phyloP scores from a whole-genome alignment of 2,113 vertebrate species.

The Turdus rufiventris region DNA sequence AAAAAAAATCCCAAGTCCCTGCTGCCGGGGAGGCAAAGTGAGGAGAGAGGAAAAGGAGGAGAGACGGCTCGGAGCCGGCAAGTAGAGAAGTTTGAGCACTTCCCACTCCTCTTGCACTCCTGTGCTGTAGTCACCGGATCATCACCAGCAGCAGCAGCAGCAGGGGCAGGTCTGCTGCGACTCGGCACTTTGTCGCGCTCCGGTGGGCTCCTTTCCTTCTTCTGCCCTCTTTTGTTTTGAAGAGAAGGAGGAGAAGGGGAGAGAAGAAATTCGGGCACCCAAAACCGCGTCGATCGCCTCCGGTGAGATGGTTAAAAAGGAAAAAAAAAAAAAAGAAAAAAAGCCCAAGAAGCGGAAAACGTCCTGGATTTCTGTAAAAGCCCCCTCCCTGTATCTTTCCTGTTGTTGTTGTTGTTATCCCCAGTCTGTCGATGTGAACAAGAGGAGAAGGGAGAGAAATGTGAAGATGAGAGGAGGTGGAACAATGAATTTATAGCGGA shows the following conservation, averaged over 20 bases:
- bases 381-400: slow-evolving; percentile 31
- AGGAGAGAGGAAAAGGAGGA: slow-evolving; percentile 2
- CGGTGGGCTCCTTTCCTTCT: slow-evolving; percentile 32
- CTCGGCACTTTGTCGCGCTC: slow-evolving; percentile 28
- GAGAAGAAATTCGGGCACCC: slow-evolving; percentile 47
- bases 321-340: neutral
- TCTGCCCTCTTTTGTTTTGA: slow-evolving; percentile 45
- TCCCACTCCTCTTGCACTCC: slow-evolving; percentile 37
- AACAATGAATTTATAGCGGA: slow-evolving; percentile 88
- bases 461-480: slow-evolving; percentile 83
- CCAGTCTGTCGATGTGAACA: slow-evolving; percentile 76
- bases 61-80: slow-evolving; percentile 26
- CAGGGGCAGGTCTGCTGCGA: slow-evolving; percentile 6
- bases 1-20: neutral
- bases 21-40: neutral
- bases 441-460: slow-evolving; percentile 74
- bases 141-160: neutral
- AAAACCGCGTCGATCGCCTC: slow-evolving; percentile 13
- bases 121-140: slow-evolving; percentile 8
- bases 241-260: slow-evolving; percentile 34
- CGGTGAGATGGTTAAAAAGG: slow-evolving; percentile 22
- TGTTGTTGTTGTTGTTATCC: slow-evolving; percentile 64
- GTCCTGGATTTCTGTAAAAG: slow-evolving; percentile 73
- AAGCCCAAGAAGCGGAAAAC: slow-evolving; percentile 14
- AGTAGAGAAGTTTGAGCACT: slow-evolving; percentile 59